Conservation (phyloP, 2,113 vertebrate genomes). For the Saimiri boliviensis region DNA sequence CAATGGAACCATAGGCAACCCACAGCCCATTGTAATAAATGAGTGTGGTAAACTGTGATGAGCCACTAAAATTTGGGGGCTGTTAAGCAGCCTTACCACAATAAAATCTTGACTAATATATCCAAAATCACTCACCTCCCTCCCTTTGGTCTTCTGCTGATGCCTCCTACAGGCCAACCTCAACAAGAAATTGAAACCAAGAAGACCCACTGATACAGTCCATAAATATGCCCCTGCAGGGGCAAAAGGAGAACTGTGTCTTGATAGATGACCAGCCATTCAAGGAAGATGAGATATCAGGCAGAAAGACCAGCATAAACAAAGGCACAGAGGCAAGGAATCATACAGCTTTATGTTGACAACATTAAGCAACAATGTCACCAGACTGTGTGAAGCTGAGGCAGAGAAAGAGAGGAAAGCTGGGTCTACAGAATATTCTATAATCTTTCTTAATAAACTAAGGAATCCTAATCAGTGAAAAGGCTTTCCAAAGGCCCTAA, state of each 20-base stretch:
- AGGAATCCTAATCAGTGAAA: not conserved
- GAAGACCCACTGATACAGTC: not conserved
- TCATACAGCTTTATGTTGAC: not conserved
- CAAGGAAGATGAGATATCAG: not conserved
- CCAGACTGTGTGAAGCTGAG: not conserved
- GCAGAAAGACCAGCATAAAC: not conserved
- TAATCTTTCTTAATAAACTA: not conserved
- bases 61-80: not conserved
- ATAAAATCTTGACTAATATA: slow-evolving; percentile 17
- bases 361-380: not conserved
- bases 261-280: not conserved
- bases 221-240: not conserved
- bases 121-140: not conserved
- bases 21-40: not conserved
- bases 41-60: not conserved
- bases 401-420: not conserved
- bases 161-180: not conserved
- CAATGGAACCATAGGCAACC: not conserved
- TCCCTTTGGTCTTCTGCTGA: not conserved
- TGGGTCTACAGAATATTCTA: not conserved
- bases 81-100: not conserved
- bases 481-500: slow-evolving; percentile 16
- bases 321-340: not conserved
- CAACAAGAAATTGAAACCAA: not conserved
- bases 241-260: not conserved